phyloP scores from a whole-genome alignment of 2,888 invertebrate genomes.

The Drosophila melanocephala region DNA sequence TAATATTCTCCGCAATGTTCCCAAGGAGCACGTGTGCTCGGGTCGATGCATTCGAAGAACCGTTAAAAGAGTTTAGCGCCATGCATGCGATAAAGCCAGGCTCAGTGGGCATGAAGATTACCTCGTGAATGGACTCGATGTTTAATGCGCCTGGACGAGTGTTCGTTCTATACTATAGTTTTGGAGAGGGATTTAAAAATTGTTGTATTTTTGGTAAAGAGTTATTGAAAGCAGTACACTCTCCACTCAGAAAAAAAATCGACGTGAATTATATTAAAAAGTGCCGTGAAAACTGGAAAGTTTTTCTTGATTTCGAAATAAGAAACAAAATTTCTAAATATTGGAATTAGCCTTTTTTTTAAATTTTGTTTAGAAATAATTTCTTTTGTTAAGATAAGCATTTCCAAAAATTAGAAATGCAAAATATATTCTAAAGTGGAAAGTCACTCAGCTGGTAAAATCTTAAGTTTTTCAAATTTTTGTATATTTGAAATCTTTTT shows the following conservation, averaged over 20 bases:
- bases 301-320: too few species aligned
- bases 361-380: background rate
- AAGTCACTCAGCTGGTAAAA: background rate
- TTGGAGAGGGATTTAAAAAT: background rate
- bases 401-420: too few species aligned
- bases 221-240: background rate
- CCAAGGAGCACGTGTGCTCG: conserved; percentile 82
- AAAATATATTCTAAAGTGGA: too few species aligned
- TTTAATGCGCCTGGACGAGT: conserved; percentile 60
- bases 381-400: too few species aligned
- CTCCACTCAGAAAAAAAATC: background rate
- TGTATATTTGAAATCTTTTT: background rate
- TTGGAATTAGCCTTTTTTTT: too few species aligned
- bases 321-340: background rate
- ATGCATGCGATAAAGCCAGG: conserved; percentile 86
- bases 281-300: background rate
- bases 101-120: conserved; percentile 83
- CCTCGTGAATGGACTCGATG: conserved; percentile 81
- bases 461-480: background rate
- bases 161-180: conserved; percentile 56
- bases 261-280: background rate
- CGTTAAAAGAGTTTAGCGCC: conserved; percentile 85
- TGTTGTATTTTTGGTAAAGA: background rate
- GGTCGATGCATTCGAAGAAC: conserved; percentile 65
- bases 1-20: conserved; percentile 84